Evolutionary conservation across 2,797 vertebrate genomes (phyloP).

Genomic region (Falco berigora): DNA sequence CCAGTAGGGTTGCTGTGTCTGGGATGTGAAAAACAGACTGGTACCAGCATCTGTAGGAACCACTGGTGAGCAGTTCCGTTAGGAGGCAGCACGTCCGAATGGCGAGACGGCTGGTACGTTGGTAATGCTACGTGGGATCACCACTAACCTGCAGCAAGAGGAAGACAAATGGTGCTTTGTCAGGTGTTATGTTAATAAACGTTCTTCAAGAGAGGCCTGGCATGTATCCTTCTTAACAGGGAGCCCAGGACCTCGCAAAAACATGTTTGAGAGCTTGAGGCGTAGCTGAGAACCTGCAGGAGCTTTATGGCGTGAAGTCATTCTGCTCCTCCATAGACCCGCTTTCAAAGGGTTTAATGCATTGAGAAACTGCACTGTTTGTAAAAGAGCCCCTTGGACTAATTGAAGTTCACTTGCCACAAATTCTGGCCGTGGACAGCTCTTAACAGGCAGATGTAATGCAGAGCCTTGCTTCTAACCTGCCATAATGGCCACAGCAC

Average conservation of each 20-base stretch:
- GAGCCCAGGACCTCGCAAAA: neutral
- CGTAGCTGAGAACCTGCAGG: neutral
- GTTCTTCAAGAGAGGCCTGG: neutral
- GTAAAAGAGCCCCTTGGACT: neutral
- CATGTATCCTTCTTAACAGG: neutral
- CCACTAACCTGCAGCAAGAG: neutral
- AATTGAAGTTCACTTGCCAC: neutral
- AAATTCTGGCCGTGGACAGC: neutral
- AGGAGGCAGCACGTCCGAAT: neutral
- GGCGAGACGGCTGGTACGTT: accelerated
- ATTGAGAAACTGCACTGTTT: neutral
- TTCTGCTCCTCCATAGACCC: neutral
- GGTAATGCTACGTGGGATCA: neutral
- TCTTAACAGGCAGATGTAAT: neutral
- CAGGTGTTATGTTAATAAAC: neutral
- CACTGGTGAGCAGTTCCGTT: neutral
- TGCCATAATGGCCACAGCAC: neutral
- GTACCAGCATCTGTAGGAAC: neutral
- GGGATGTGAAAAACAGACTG: neutral
- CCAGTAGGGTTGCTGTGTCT: neutral
- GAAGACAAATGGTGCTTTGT: neutral
- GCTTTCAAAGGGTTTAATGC: neutral
- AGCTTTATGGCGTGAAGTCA: neutral
- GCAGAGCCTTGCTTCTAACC: neutral
- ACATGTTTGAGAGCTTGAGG: neutral